Conservation (phyloP, 2,113 vertebrate genomes). For the Gavia stellata region DNA sequence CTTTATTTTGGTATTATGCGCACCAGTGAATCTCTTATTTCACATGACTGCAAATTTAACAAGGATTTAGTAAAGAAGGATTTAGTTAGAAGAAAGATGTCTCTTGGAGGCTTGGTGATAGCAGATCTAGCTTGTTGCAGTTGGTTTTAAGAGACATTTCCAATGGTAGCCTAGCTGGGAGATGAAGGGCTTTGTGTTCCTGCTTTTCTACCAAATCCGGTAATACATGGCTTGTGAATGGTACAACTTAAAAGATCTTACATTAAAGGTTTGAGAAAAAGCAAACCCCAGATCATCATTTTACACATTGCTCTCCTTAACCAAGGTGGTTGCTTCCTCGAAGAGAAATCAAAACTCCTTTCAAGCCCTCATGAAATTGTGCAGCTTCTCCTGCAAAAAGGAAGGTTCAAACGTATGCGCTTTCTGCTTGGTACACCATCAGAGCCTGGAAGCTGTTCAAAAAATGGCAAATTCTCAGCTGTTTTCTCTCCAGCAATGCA, state of each 20-base stretch:
- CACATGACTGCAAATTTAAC: not conserved
- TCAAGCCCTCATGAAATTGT: not conserved
- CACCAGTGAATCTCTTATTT: not conserved
- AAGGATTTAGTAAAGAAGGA: not conserved
- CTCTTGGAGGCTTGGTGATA: not conserved
- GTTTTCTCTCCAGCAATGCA: not conserved
- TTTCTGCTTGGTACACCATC: not conserved
- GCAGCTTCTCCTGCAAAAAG: not conserved
- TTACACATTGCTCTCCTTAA: not conserved
- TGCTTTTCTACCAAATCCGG: not conserved
- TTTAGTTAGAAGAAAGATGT: not conserved
- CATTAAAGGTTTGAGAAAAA: not conserved
- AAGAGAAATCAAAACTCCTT: not conserved
- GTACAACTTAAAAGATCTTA: not conserved
- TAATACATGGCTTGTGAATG: not conserved
- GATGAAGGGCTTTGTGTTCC: not conserved
- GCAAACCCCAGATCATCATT: not conserved
- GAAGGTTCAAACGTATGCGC: accelerated
- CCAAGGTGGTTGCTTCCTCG: accelerated
- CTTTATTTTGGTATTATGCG: not conserved
- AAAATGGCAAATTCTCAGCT: not conserved
- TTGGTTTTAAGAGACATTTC: not conserved
- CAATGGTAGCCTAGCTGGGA: not conserved
- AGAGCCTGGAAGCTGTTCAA: not conserved
- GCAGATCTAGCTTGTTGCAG: not conserved